phyloP scores from a whole-genome alignment of 2,888 invertebrate species.

The Cephalotes varians region DNA sequence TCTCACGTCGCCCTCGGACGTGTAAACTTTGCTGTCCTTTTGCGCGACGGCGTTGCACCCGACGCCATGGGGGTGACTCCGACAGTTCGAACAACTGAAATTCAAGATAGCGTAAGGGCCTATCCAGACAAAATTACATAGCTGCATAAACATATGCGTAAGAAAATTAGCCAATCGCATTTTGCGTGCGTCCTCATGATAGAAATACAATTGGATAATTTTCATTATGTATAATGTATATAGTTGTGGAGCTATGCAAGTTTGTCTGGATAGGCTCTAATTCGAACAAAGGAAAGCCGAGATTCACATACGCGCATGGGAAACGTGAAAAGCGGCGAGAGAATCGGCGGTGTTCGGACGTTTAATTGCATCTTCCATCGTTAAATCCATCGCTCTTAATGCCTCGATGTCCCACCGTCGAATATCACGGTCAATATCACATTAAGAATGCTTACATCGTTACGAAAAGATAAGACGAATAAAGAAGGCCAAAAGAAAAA shows the following conservation, averaged over 20 bases:
- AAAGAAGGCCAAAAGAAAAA: no score
- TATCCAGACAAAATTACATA: no score
- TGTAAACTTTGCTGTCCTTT: constrained; percentile 42
- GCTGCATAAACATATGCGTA: no score
- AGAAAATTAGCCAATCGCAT: no score
- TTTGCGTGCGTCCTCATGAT: no score
- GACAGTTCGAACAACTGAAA: constrained; percentile 53
- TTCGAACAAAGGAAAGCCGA: constrained; percentile 16
- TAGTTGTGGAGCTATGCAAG: no score
- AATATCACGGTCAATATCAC: background rate
- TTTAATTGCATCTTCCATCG: background rate
- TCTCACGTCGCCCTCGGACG: constrained; percentile 54
- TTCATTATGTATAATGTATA: no score
- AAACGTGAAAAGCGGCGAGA: background rate
- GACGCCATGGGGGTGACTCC: constrained; percentile 56
- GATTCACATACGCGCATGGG: background rate
- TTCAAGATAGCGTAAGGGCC: constrained; percentile 35
- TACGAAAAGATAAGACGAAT: background rate
- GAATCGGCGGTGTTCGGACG: background rate
- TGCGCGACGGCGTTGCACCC: constrained; percentile 41
- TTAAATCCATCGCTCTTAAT: background rate
- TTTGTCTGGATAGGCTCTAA: no score
- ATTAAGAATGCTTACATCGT: background rate
- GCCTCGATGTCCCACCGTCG: background rate
- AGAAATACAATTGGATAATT: no score